Base-by-base conservation (phyloP, 2,113 vertebrate genomes). In the Willisornis vidua region DNA sequence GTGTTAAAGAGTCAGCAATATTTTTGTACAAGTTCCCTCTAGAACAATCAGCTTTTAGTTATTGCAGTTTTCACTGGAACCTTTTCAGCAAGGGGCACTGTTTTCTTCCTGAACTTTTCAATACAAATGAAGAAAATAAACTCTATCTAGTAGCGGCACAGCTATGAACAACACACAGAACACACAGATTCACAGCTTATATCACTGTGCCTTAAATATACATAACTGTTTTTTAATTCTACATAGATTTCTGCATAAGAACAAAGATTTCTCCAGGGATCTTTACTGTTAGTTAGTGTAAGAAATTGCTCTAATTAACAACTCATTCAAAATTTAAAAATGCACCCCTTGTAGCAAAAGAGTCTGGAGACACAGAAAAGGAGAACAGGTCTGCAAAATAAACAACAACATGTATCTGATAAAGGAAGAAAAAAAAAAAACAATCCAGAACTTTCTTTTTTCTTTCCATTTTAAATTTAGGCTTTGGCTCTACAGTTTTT, bases 251-350 rank as follows among this genome's bases (percentile, higher is more conserved):
- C 71, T 88, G 54, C 29, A 33, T 37, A 85, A 70, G 22, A 86
- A 37, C n/a, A 70, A 62, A 63, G 46, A 37, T 49, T 62, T 87
- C 76, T 77, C 55, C 14, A 22, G 63, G 26, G 75, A 77, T 49
- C 45, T 73, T 61, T 61, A n/a, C 72, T 66, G 59, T 77, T 51
- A 63, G 33, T 46, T 35, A 76, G 24, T 14, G n/a, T 61, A 84
- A 90, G 63, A 90, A 95, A 95, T 65, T 80, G 58, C 72, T 82
- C 31, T 65, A 83, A 92, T 92, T 92, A 88, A 68, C 41, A 68
- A 41, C n/a, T 52, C 31, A 62, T 72, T 63, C 75, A 79, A 68
- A 89, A 80, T 61, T 73, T 45, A 14, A 76, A 85, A 76, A 86
- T 8, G 3, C 3, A 35, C 68, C 24, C 10, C 35, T 71, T 83